phyloP scores from a whole-genome alignment of 2,797 vertebrate genomes.

The Arrhamphus sclerolepis region DNA sequence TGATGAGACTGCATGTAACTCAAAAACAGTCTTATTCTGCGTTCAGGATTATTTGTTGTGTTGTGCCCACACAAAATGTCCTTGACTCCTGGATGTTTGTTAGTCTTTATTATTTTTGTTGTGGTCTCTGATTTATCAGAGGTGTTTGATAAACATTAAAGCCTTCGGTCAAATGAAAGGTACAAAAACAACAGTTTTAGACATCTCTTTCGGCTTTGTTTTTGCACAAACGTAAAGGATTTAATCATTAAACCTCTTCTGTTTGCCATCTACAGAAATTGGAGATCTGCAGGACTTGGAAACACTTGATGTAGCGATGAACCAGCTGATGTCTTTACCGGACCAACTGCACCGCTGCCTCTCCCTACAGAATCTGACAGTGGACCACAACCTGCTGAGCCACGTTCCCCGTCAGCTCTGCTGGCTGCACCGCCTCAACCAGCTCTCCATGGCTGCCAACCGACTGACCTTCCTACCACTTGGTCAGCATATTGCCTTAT shows the following conservation, averaged over 20 bases:
- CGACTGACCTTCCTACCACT: slow-evolving; percentile 90
- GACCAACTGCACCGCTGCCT: slow-evolving; percentile 90
- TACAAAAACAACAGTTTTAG: too few species aligned
- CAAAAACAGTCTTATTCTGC: too few species aligned
- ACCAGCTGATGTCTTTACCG: slow-evolving; percentile 88
- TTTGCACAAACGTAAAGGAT: neutral
- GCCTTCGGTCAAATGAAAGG: too few species aligned
- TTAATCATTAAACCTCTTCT: neutral
- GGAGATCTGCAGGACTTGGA: slow-evolving; percentile 93
- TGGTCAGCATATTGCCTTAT: slow-evolving; percentile 78
- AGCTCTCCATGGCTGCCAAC: slow-evolving; percentile 97
- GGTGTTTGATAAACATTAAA: too few species aligned
- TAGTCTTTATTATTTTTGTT: too few species aligned
- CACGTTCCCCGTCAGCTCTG: slow-evolving; percentile 92
- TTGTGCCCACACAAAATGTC: too few species aligned
- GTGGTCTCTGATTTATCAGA: too few species aligned
- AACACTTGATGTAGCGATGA: slow-evolving; percentile 93
- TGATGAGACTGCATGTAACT: too few species aligned
- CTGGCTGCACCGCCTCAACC: slow-evolving; percentile 92
- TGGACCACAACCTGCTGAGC: slow-evolving; percentile 90
- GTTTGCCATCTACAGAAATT: slow-evolving; percentile 83
- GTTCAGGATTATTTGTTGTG: too few species aligned
- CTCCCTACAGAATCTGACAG: slow-evolving; percentile 93
- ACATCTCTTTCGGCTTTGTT: neutral
- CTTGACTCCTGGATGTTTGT: too few species aligned